These are phyloP conservation scores for Ciconia stormi DNA, from an alignment of 2,113 vertebrate genomes.

Conservation along the genomic window DNA sequence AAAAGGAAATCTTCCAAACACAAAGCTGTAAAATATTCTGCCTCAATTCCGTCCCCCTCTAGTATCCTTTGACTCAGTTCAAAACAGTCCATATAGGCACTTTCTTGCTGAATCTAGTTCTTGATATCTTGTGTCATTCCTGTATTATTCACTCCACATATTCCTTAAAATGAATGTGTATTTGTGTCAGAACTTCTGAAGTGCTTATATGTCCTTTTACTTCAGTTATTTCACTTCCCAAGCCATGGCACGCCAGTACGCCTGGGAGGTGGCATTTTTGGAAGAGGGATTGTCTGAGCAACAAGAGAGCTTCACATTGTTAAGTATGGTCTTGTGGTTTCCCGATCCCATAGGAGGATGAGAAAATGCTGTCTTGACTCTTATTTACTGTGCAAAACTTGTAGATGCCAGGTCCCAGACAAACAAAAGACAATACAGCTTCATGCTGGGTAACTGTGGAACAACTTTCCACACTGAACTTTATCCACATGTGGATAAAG, in stretches of 20 bases:
- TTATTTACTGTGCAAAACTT: background rate
- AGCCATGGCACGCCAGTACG: background rate
- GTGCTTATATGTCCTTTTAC: background rate
- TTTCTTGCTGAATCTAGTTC: background rate
- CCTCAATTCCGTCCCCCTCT: background rate
- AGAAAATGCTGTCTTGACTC: background rate
- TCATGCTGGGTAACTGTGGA: background rate
- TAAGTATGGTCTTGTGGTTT: background rate
- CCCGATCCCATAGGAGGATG: background rate
- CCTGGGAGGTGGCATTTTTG: background rate
- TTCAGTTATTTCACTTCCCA: background rate
- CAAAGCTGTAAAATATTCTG: background rate
- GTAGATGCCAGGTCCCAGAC: background rate
- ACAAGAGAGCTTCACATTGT: background rate
- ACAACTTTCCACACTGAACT: background rate
- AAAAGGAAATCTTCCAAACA: background rate
- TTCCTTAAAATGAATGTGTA: background rate
- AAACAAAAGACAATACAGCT: background rate
- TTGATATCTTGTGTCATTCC: background rate
- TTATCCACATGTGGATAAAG: background rate
- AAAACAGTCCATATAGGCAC: background rate
- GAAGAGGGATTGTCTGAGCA: background rate
- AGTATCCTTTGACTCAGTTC: background rate
- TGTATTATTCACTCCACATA: background rate
- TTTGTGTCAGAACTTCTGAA: background rate